Evolutionary conservation across 2,888 invertebrate species (phyloP).

Genomic region (Meteorus colon): DNA sequence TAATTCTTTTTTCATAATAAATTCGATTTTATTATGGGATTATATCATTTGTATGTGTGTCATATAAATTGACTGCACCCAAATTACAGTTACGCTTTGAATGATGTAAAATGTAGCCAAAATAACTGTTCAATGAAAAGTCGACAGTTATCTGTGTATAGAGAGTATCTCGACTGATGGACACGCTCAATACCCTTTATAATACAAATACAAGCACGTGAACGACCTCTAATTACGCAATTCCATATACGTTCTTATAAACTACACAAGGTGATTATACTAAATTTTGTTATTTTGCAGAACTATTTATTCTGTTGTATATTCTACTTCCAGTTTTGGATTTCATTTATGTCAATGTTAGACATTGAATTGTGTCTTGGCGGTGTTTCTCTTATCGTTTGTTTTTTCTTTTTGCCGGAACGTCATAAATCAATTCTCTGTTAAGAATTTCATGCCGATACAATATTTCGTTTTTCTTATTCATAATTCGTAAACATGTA

Average conservation of each 20-base stretch:
- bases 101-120: conserved; percentile 52
- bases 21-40: neutral
- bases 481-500: conserved; percentile 36
- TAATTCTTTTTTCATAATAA: neutral
- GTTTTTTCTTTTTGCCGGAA: conserved; percentile 2
- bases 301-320: conserved; percentile 57
- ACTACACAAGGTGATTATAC: conserved; percentile 63
- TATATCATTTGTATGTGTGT: neutral
- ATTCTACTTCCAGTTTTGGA: conserved; percentile 61
- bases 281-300: conserved; percentile 65
- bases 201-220: conserved; percentile 69
- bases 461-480: conserved; percentile 23
- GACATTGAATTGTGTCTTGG: conserved; percentile 52
- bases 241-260: conserved; percentile 66
- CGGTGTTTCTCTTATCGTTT: conserved; percentile 52
- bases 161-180: conserved; percentile 57
- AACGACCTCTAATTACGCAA: conserved; percentile 67
- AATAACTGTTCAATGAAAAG: conserved; percentile 65
- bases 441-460: neutral
- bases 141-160: conserved; percentile 59
- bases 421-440: neutral
- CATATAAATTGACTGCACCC: conserved; percentile 3
- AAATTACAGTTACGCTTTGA: conserved; percentile 1
- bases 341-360: conserved; percentile 62
- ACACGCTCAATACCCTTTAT: conserved; percentile 67